phyloP scores from a whole-genome alignment of 1,140 invertebrate genomes.

The Trinorchestia longiramus region DNA sequence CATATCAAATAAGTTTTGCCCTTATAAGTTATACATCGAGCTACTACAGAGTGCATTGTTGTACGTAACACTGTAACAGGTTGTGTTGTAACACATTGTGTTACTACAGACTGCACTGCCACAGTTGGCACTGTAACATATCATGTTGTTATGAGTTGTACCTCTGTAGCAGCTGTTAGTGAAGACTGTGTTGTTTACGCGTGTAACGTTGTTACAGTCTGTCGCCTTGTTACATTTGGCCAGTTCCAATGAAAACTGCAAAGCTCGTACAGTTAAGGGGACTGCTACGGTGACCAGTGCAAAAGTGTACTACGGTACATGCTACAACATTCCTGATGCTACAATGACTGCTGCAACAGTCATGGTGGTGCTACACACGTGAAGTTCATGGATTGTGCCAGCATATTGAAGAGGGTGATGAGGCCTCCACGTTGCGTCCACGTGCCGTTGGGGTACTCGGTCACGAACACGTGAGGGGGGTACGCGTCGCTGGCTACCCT shows the following conservation, averaged over 20 bases:
- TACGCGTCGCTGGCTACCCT: conserved; percentile 27
- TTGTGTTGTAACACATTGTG: neutral
- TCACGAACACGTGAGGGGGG: conserved; percentile 17
- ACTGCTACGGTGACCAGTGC: too few species aligned
- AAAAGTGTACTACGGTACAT: neutral
- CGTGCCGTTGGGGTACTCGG: neutral
- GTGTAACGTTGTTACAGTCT: too few species aligned
- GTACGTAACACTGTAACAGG: neutral
- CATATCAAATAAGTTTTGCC: too few species aligned
- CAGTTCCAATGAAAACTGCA: too few species aligned
- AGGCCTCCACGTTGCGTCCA: neutral
- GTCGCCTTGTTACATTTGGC: too few species aligned
- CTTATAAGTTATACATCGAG: too few species aligned
- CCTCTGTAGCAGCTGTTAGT: too few species aligned
- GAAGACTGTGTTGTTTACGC: too few species aligned
- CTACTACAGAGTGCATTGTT: too few species aligned
- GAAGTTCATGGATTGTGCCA: conserved; percentile 36
- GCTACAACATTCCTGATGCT: neutral
- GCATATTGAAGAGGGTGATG: conserved; percentile 39
- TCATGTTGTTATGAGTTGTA: too few species aligned
- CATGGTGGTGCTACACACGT: neutral
- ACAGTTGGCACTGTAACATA: neutral
- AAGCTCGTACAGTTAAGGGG: too few species aligned
- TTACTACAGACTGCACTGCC: too few species aligned
- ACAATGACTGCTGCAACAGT: neutral